Conservation (phyloP, 2,113 vertebrate species). For the Nannobrachium achirus region DNA sequence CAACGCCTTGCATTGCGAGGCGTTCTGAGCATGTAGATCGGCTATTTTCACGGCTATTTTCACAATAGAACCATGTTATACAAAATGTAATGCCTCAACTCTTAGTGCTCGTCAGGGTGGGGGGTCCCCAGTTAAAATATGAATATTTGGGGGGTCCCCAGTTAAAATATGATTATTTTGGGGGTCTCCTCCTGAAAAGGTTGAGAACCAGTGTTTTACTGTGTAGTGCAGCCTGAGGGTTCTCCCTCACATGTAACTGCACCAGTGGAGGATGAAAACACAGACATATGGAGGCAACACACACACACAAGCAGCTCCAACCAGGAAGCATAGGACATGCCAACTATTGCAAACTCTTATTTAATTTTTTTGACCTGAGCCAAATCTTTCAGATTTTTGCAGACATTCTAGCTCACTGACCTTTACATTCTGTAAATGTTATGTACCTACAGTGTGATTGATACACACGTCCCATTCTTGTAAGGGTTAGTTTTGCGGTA, state of each 20-base stretch:
- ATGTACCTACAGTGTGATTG: not conserved
- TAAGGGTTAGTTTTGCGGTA: not conserved
- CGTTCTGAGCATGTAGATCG: no score
- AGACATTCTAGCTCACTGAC: constrained; percentile 1
- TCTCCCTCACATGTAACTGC: constrained; percentile 37
- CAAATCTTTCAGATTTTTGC: not conserved
- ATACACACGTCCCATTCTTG: not conserved
- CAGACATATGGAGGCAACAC: constrained; percentile 40
- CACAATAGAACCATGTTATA: no score
- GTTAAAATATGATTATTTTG: no score
- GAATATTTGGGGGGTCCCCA: no score
- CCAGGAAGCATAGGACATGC: constrained; percentile 69
- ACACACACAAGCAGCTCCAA: constrained; percentile 68
- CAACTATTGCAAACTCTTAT: constrained; percentile 5
- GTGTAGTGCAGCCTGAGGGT: not conserved
- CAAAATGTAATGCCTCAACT: no score
- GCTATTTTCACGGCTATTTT: no score
- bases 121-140: no score
- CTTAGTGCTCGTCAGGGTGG: no score
- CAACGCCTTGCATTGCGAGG: no score
- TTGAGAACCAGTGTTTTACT: no score
- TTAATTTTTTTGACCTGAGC: not conserved
- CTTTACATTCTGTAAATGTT: constrained; percentile 5
- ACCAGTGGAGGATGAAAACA: constrained; percentile 63
- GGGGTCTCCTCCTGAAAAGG: no score